phyloP scores from a whole-genome alignment of 2,888 invertebrate species.

The Periphyllus acericola region DNA sequence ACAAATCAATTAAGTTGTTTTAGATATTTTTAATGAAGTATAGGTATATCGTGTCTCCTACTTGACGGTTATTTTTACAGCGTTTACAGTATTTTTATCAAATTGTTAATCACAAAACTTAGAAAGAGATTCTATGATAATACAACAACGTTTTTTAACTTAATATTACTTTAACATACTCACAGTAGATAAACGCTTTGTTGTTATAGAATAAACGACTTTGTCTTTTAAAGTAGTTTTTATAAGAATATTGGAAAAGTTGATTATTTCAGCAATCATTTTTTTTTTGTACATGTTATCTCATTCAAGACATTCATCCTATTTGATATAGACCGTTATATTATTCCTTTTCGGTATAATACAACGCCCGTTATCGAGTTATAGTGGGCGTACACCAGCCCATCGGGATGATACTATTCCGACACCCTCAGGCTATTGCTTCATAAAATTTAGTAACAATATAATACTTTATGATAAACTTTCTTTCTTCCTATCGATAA shows the following conservation, averaged over 20 bases:
- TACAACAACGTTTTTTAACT: no score
- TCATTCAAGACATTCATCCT: neutral
- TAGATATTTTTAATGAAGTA: no score
- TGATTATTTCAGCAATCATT: neutral
- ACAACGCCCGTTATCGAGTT: constrained; percentile 21
- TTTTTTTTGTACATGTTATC: neutral
- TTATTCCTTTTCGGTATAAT: neutral
- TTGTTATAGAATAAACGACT: neutral
- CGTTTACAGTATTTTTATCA: no score
- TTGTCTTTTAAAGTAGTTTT: neutral
- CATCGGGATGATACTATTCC: neutral
- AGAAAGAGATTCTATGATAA: no score
- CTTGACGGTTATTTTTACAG: no score
- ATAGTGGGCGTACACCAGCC: neutral
- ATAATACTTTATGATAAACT: neutral
- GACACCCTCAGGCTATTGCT: neutral
- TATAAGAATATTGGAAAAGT: neutral
- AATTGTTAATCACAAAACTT: no score
- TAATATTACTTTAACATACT: no score
- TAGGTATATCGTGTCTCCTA: no score
- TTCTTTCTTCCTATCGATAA: neutral
- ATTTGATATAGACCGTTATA: constrained; percentile 19
- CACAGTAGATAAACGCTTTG: neutral
- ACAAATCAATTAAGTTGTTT: no score
- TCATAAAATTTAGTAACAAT: neutral